Conservation (phyloP, 2,888 invertebrate species). For the Elysia crispata region DNA sequence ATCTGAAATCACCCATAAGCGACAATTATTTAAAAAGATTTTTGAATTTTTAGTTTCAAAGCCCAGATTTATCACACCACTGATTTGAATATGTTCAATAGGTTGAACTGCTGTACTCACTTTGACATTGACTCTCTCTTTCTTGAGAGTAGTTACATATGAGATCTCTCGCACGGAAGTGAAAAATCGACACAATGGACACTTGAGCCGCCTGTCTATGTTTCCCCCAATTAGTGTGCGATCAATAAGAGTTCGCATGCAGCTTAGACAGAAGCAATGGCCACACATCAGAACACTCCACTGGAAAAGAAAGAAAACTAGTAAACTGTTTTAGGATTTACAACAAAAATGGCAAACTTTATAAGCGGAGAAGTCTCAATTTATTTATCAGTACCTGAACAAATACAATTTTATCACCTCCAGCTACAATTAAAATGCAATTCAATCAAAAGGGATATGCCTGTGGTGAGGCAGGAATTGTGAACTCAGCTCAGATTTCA, state of each 20-base stretch:
- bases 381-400: too few species aligned
- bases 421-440: too few species aligned
- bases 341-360: not conserved
- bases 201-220: constrained; percentile 64
- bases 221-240: constrained; percentile 63
- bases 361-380: too few species aligned
- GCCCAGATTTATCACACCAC: too few species aligned
- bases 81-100: too few species aligned
- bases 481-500: too few species aligned
- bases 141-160: constrained; percentile 72
- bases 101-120: constrained; percentile 51
- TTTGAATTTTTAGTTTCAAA: too few species aligned
- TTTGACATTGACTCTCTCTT: constrained; percentile 68
- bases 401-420: too few species aligned
- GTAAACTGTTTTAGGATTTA: not conserved
- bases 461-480: too few species aligned
- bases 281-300: constrained; percentile 87
- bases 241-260: constrained; percentile 76
- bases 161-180: constrained; percentile 76
- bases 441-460: too few species aligned
- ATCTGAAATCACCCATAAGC: too few species aligned
- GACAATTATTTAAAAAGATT: too few species aligned
- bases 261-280: constrained; percentile 85
- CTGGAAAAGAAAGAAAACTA: constrained; percentile 71
- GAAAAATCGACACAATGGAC: constrained; percentile 75